A percentile compares a stretch with the other conserved stretches of the same genome.
Evolutionary conservation across 2,797 vertebrate genomes (phyloP).

Genomic region (Mormyrus hasselquistii): DNA sequence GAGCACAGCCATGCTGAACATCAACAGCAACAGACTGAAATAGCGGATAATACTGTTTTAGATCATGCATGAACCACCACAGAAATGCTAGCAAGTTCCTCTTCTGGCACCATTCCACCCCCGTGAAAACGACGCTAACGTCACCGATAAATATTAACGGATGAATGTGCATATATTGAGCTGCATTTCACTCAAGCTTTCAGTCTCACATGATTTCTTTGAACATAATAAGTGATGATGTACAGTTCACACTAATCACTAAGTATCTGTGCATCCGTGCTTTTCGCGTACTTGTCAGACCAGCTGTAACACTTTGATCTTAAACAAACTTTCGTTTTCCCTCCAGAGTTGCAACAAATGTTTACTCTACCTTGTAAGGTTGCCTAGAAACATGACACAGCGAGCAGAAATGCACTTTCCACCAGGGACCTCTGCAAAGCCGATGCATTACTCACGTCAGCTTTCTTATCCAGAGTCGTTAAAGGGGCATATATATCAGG

Average conservation of each 20-base stretch:
- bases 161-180: background rate
- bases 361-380: slow-evolving; percentile 12
- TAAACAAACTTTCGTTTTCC: background rate
- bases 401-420: background rate
- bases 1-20: background rate
- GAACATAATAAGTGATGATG: background rate
- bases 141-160: background rate
- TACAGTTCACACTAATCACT: background rate
- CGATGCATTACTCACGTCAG: background rate
- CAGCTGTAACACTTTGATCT: background rate
- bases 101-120: background rate
- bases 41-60: background rate
- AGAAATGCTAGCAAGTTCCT: background rate
- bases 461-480: background rate
- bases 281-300: background rate
- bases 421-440: background rate
- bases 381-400: slow-evolving; percentile 16
- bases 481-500: background rate
- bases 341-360: slow-evolving; percentile 10
- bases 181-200: background rate
- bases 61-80: background rate
- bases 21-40: background rate
- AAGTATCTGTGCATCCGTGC: background rate
- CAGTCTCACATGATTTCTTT: background rate
- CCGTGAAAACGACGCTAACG: background rate